phyloP scores from a whole-genome alignment of 2,113 vertebrate species.

The Scalopus aquaticus region DNA sequence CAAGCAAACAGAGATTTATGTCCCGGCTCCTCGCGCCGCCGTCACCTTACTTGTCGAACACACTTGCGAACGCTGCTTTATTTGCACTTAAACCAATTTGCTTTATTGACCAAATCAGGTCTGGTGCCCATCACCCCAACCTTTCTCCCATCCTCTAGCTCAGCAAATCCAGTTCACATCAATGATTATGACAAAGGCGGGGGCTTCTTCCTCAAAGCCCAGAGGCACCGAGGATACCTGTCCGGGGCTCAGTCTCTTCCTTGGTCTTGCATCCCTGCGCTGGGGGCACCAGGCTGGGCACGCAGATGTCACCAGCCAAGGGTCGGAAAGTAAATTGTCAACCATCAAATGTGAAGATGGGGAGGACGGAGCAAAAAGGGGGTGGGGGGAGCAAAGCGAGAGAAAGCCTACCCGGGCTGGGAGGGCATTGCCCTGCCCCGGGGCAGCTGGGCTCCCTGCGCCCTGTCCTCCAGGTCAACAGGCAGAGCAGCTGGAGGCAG shows the following conservation, averaged over 20 bases:
- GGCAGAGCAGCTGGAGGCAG: background rate
- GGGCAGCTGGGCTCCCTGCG: background rate
- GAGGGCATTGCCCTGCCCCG: background rate
- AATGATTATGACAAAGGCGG: slow-evolving; percentile 29
- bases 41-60: slow-evolving; percentile 74
- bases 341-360: rapidly evolving
- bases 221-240: too few relatives aligned
- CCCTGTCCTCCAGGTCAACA: background rate
- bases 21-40: slow-evolving; percentile 59
- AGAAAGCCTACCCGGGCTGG: background rate
- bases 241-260: too few relatives aligned
- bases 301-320: background rate
- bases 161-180: slow-evolving; percentile 19
- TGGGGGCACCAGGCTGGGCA: background rate
- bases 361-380: background rate
- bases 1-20: slow-evolving; percentile 73
- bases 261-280: background rate
- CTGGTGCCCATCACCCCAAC: slow-evolving; percentile 56
- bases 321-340: background rate
- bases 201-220: background rate
- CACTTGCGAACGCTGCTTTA: slow-evolving; percentile 48
- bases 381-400: background rate
- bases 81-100: slow-evolving; percentile 76
- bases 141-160: slow-evolving; percentile 36
- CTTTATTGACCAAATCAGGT: slow-evolving; percentile 75